Evolutionary conservation across 2,113 vertebrate species (phyloP).

Genomic region (Sarotherodon lohbergeri): DNA sequence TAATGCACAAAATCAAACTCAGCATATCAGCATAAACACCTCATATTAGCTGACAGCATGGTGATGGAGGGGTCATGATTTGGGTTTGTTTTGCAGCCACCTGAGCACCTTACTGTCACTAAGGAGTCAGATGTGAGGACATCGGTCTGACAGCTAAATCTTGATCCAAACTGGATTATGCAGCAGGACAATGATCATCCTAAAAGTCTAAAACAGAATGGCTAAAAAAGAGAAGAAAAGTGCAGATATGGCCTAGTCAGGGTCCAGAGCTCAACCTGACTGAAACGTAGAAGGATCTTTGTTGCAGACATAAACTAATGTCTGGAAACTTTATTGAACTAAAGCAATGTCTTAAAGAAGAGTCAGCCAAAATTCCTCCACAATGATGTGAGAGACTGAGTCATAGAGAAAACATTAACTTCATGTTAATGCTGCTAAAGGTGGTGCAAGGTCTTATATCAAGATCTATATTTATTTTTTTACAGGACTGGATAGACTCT

Average conservation of each 20-base stretch:
- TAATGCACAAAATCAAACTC: background rate
- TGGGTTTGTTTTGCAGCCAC: background rate
- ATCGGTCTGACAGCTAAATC: background rate
- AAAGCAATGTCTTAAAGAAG: background rate
- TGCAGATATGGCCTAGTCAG: background rate
- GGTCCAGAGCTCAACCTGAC: background rate
- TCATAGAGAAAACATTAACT: background rate
- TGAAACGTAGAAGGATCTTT: background rate
- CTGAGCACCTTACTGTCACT: background rate
- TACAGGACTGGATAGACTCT: background rate
- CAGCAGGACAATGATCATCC: background rate
- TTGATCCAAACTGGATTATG: background rate
- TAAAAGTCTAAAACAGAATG: background rate
- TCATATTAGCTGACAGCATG: background rate
- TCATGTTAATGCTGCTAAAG: background rate
- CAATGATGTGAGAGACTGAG: background rate
- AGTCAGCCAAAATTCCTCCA: background rate
- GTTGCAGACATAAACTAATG: background rate
- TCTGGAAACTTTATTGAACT: background rate
- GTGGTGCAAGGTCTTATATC: background rate
- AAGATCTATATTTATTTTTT: background rate
- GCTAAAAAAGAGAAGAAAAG: background rate
- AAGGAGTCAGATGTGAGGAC: background rate
- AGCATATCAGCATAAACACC: background rate
- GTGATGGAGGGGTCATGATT: background rate